Evolutionary conservation across 2,797 vertebrate species (phyloP), one percentile per base, ranked within the genome.

Genomic region (Hafferia zeledoni): DNA sequence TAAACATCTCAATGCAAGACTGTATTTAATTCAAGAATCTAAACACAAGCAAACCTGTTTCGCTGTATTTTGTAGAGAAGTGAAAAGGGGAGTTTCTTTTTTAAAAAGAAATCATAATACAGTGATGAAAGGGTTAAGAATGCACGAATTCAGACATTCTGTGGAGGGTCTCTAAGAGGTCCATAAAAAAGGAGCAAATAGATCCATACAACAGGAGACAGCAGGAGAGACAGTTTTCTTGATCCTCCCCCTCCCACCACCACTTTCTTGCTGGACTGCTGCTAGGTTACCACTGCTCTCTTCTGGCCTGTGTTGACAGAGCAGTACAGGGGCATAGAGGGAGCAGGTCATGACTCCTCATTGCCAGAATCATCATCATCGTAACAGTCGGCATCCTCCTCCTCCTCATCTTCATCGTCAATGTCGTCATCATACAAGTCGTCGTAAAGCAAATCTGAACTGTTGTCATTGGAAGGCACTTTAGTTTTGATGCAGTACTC

Each of bases 401-500:
- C 99, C 10, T 99, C 96, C 97, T 98, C 99, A 0, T 99, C 99
- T 77, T 99, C 99, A 2, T 99, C 99, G 3, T 99, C 99, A 93
- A 99, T 99, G 98, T 99, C 99, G 0, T 99, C 99, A 0, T 99
- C 99, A 0, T 99, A 99, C 89, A 99, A 98, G 98, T 99, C 99
- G 63, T 99, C 99, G 1, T 99, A 99, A 94, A 99, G 99, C 91
- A 99, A 98, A 98, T 99, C 99, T 33, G 99, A 99, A 96, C 99
- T 99, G 98, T 98, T 99, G 98, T 99, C 99, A 94, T 99, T 99
- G 97, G 99, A 99, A 98, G 99, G 99, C 97, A 99, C 99, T 98
- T 99, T 98, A 98, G 99, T 99, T 98, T 99, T 99, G 97, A 99
- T 98, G 97, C 99, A 99, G 97, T 99, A 99, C 96, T 99, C 99